These are phyloP conservation scores for Pammene aurita DNA, from an alignment of 2,888 invertebrate genomes.

Conservation along the genomic window DNA sequence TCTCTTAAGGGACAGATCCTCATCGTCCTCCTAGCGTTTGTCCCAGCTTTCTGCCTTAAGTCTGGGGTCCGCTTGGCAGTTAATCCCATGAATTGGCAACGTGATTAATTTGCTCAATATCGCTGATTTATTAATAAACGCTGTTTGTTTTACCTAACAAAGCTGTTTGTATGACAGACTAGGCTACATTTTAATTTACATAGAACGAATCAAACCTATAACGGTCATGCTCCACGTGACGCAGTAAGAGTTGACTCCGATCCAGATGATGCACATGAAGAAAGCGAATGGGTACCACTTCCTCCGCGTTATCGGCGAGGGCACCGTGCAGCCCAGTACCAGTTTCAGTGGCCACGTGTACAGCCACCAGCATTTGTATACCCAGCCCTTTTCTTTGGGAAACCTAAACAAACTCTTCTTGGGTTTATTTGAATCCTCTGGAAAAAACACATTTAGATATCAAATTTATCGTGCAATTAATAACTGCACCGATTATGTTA, in stretches of 20 bases:
- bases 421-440: slow-evolving; percentile 50
- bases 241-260: slow-evolving; percentile 92
- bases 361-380: slow-evolving; percentile 84
- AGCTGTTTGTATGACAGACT: no score
- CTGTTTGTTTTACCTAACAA: no score
- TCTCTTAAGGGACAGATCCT: no score
- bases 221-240: slow-evolving; percentile 96
- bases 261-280: slow-evolving; percentile 93
- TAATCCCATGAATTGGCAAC: no score
- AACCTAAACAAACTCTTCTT: slow-evolving; percentile 71
- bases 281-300: slow-evolving; percentile 90
- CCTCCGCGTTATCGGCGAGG: slow-evolving; percentile 85
- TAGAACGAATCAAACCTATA: slow-evolving; percentile 85
- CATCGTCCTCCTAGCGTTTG: no score
- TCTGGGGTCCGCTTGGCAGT: no score
- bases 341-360: slow-evolving; percentile 88
- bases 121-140: no score
- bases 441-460: slow-evolving; percentile 21
- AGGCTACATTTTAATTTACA: background rate
- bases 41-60: no score
- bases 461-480: background rate
- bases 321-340: slow-evolving; percentile 86
- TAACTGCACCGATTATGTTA: background rate
- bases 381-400: slow-evolving; percentile 64
- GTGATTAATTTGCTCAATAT: no score